Base-by-base conservation (phyloP, 2,797 vertebrate genomes). In the Enteromius radiatus region DNA sequence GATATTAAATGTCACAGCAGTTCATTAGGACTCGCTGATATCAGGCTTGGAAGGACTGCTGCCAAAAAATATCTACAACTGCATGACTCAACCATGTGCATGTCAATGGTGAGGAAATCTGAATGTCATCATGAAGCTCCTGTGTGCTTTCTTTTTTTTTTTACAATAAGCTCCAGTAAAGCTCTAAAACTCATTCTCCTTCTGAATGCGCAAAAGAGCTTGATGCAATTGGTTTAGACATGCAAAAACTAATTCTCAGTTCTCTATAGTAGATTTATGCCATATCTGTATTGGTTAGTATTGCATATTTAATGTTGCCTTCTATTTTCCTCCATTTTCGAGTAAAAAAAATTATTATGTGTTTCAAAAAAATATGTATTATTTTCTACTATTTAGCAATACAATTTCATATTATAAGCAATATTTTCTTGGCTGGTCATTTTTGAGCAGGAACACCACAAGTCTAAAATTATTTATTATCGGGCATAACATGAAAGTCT, bases 1-100 rank as follows among this genome's bases (percentile, higher is more conserved):
- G 31, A 75, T 67, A 80, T 69, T 74, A 59, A 82, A 59, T 76
- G 67, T 78, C 78, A 76, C 70, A 67, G 43, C 19, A 65, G 63
- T 54, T 28, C 67, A 43, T 21, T 14, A 28, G 33, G 47, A 67
- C 56, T 74, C 5, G 28, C 67, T 77, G 63, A 77, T 67, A 70
- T 76, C 9, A 79, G 56, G 23, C 59, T 65, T 64, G 70, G 56
- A 71, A 70, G 78, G 14, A 45, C 54, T 33, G 15, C 43, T 82
- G 82, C 82, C 41, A 84, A 84, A 59, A 78, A 47, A 79, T 36
- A 81, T 65, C 59, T 47, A 84, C 76, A 84, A 82, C 23, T 63
- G n/a, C 23, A 45, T 76, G 74, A 81, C 67, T 67, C 52, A 36
- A 6, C 21, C 56, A 83, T 68, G 28, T 28, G 17, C 59, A 61